Evolutionary conservation across 2,797 vertebrate species (phyloP), one percentile per base, ranked within the genome.

Genomic region (Enteromius afrohamiltoni): DNA sequence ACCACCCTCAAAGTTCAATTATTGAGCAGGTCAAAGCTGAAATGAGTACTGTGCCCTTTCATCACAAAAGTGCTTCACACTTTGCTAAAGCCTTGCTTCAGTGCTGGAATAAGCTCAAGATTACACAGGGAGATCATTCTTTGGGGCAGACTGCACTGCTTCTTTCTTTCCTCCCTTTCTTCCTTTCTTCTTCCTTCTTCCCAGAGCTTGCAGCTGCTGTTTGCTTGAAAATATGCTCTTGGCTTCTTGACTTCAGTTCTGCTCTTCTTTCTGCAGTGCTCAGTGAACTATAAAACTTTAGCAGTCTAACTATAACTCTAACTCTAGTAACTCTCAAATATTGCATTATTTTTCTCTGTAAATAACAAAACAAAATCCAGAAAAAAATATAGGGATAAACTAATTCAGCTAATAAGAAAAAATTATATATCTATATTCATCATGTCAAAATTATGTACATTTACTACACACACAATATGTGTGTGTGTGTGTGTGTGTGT

Each of bases 51-150:
- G 90, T 90, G 83, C 86, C 90, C 89, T 88, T 90, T 90, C 89
- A 93, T 94, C 92, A 92, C 90, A 93, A 90, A 92, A 91, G 89
- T 87, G 83, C 90, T 89, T 89, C 85, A 85, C 88, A 92, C 90
- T 82, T 89, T 91, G 87, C 90, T 90, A 88, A 88, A 91, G 91
- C 87, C 84, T 88, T 77, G 86, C 90, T 90, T 86, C 91, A 88
- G 86, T 73, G 86, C 45, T 85, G 91, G 92, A 91, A 90, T 90
- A 90, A 87, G 89, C 90, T 93, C 89, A 89, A 92, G 91, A 93
- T 93, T 91, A 91, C 93, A 95, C 94, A 95, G 89, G 85, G 92
- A 90, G 92, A 92, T 93, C 94, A 93, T 95, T 95, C 93, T 93
- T 82, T 86, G 75, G 23, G 11, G 11, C 80, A 84, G 78, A 68